Base-by-base conservation (phyloP, 2,113 vertebrate genomes). In the Origma solitaria region DNA sequence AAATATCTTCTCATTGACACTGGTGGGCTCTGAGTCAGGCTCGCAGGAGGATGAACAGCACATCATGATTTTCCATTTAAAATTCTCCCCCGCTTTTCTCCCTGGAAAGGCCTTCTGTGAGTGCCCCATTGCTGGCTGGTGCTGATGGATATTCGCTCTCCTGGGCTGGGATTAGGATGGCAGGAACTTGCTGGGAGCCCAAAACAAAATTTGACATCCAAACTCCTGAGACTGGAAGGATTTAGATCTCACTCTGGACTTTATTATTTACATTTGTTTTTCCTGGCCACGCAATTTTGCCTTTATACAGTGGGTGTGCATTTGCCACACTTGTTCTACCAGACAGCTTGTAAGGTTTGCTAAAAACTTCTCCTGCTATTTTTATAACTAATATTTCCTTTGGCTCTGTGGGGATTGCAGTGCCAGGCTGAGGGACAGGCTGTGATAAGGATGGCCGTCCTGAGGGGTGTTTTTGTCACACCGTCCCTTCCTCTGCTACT, bases 371-470 rank as follows among this genome's bases (percentile, higher is more conserved):
- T 10, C 17, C 4, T 51, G 9, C 60, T 89, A 22, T 72, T 87
- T 96, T 80, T 51, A 3, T 24, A 54, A 6, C 25, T 5, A 19
- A 28, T 10, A 25, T 56, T 62, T 37, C 28, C 33, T 24, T 22
- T 31, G 38, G 3, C 0, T 0, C 54, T 15, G 15, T 42, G 65
- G 35, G 47, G 62, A 19, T 37, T 56, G 49, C 76, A 72, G 10
- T 47, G 11, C 38, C 38, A 12, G 35, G 38, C 70, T 49, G 16
- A 64, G 5, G 3, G 45, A 10, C 51, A 19, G 30, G 57, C 77
- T 56, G 7, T 19, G 91, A 9, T 18, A 8, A 85, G 82, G 66
- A 27, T 38, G 57, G 86, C 28, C 0, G 0, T 71, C 47, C 69
- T 72, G 87, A 24, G 4, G 2, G 24, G 8, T 57, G 35, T 17